Percentiles rank a stretch among this genome's conserved stretches.
Evolutionary conservation across 2,113 vertebrate species (phyloP).

Genomic region (Trichomycterus rosablanca): DNA sequence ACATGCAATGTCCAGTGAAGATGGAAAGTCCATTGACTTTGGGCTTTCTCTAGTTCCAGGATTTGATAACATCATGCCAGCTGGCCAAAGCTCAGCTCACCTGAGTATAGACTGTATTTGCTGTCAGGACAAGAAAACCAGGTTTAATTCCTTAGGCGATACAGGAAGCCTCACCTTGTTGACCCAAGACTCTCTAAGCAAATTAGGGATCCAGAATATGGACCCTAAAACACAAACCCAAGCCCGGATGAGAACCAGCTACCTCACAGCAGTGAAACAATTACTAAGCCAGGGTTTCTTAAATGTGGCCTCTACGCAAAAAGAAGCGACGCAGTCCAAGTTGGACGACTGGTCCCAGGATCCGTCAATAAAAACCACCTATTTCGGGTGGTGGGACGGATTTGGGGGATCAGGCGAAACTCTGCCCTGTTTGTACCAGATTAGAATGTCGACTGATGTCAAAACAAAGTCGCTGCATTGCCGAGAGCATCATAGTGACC

Average conservation of each 20-base stretch:
- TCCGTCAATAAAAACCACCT: background rate
- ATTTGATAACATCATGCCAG: slow-evolving; percentile 48
- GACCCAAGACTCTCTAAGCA: slow-evolving; percentile 42
- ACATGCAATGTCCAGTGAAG: background rate
- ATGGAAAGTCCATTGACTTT: slow-evolving; percentile 23
- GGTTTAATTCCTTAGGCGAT: background rate
- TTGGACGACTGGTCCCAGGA: slow-evolving; percentile 10
- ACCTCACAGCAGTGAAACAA: slow-evolving; percentile 31
- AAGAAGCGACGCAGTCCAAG: slow-evolving; percentile 2
- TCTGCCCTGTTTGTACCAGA: slow-evolving; percentile 28
- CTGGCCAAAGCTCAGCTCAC: slow-evolving; percentile 7
- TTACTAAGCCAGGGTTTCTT: slow-evolving; percentile 46
- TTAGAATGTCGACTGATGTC: slow-evolving; percentile 1
- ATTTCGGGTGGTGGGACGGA: slow-evolving; percentile 52
- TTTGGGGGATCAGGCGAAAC: slow-evolving; percentile 43
- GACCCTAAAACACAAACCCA: slow-evolving; percentile 29
- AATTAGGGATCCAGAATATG: slow-evolving; percentile 49
- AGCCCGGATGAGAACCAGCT: slow-evolving; percentile 13
- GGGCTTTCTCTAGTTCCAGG: slow-evolving; percentile 42
- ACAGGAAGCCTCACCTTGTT: slow-evolving; percentile 43
- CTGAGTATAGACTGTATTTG: slow-evolving; percentile 41
- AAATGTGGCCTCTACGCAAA: slow-evolving; percentile 40
- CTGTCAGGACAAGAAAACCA: slow-evolving; percentile 36
- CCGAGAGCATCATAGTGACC: slow-evolving; percentile 26
- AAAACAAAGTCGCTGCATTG: slow-evolving; percentile 34